Percentiles rank a stretch among this genome's conserved stretches.
Evolutionary conservation across 2,797 vertebrate genomes (phyloP).

Genomic region (Microtus californicus): DNA sequence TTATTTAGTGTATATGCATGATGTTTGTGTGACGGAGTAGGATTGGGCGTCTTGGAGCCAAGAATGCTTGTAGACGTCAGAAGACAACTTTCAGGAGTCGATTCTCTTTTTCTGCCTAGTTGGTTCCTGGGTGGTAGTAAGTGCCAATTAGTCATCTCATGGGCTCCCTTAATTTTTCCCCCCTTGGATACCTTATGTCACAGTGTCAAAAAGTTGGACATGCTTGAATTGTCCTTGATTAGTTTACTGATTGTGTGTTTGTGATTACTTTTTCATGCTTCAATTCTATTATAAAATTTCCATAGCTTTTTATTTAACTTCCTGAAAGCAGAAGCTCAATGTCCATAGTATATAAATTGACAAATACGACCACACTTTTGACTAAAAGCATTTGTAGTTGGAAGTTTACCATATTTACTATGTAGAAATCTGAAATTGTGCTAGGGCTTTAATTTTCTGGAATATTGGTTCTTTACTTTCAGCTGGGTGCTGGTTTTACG

Average conservation of each 20-base stretch:
- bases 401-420: conserved; percentile 5
- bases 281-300: neutral
- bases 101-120: neutral
- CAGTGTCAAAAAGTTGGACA: neutral
- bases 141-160: neutral
- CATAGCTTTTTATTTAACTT: neutral
- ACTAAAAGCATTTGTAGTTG: conserved; percentile 27
- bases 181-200: neutral
- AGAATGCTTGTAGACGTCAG: neutral
- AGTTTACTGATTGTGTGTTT: neutral
- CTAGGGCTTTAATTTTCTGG: neutral
- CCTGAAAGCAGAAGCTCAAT: conserved; percentile 29
- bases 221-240: neutral
- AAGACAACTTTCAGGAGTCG: neutral
- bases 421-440: conserved; percentile 30
- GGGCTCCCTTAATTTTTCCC: neutral
- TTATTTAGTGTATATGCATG: neutral
- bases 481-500: neutral
- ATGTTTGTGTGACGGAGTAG: neutral
- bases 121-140: neutral
- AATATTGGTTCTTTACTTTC: neutral
- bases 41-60: neutral
- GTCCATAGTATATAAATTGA: neutral
- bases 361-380: neutral
- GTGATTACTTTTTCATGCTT: neutral